A percentile compares a stretch with the other conserved stretches of the same genome.
Conservation (phyloP, 2,888 invertebrate genomes). For the Galerucella pusilla region DNA sequence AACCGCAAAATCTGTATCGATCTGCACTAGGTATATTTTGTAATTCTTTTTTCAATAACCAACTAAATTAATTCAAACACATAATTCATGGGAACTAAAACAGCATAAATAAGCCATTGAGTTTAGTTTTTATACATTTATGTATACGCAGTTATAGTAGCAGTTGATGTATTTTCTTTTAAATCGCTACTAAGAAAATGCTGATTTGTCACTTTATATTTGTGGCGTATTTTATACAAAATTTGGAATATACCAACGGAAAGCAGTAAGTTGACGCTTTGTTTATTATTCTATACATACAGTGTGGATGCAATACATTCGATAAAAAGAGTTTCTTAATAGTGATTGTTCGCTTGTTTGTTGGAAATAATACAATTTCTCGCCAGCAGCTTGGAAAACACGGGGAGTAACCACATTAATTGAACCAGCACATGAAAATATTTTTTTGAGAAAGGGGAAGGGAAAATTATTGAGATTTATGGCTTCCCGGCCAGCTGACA, state of each 20-base stretch:
- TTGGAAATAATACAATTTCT: too few species aligned
- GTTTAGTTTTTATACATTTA: slow-evolving; percentile 13
- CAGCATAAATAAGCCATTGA: slow-evolving; percentile 21
- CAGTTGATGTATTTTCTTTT: neutral
- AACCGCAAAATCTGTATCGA: slow-evolving; percentile 25
- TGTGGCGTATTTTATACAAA: neutral
- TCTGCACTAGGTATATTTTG: slow-evolving; percentile 8
- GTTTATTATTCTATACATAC: neutral
- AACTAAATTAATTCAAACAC: slow-evolving; percentile 5
- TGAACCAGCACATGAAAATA: too few species aligned
- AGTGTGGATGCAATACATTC: neutral
- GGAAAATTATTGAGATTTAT: too few species aligned
- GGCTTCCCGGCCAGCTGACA: too few species aligned
- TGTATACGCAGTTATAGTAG: neutral
- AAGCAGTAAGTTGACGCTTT: neutral
- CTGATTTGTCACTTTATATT: neutral
- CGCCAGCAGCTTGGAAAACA: too few species aligned
- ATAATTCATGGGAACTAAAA: slow-evolving; percentile 5
- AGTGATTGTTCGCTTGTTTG: too few species aligned
- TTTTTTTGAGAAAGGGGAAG: too few species aligned
- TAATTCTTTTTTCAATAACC: slow-evolving; percentile 4
- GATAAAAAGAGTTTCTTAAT: too few species aligned
- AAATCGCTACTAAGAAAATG: neutral
- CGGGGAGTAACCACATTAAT: too few species aligned
- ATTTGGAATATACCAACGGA: neutral